A percentile compares a stretch with the other conserved stretches of the same genome.
Conservation (phyloP, 37 sponge, comb jelly and placozoan species). For the Dysidea cf. avara region DNA sequence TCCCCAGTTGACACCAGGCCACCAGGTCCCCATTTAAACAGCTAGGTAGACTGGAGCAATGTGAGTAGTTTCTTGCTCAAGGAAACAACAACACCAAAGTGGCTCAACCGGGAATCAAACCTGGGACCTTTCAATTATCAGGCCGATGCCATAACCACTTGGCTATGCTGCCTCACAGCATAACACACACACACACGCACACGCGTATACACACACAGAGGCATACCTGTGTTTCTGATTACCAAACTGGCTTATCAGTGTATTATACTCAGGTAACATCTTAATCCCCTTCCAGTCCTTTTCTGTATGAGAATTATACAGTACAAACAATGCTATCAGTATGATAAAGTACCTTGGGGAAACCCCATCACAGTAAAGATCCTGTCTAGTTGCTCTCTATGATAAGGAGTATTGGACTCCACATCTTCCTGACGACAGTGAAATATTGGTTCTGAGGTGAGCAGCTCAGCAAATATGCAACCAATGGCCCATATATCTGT, state of each 20-base stretch:
- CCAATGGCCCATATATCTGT: slow-evolving; percentile 99
- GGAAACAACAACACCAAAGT: too few relatives aligned
- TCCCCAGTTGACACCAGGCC: too few relatives aligned
- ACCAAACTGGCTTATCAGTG: slow-evolving; percentile 81
- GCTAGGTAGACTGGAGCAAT: too few relatives aligned
- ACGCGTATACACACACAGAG: background rate
- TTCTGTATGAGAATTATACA: slow-evolving; percentile 36
- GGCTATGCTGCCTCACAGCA: too few relatives aligned
- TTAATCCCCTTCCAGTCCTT: slow-evolving; percentile 96
- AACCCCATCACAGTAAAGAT: slow-evolving; percentile 95
- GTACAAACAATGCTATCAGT: background rate
- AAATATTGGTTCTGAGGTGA: slow-evolving; percentile 97
- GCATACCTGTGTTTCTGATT: slow-evolving; percentile 41
- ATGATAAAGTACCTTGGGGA: slow-evolving; percentile 56
- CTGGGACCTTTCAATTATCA: too few relatives aligned
- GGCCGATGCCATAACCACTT: too few relatives aligned
- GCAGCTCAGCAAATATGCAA: slow-evolving; percentile 96
- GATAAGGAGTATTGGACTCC: slow-evolving; percentile 95
- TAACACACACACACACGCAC: too few relatives aligned
- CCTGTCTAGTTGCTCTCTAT: slow-evolving; percentile 92
- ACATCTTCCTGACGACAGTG: slow-evolving; percentile 98
- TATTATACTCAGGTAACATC: slow-evolving; percentile 91
- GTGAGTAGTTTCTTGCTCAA: too few relatives aligned
- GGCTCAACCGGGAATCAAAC: too few relatives aligned
- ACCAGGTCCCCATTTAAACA: too few relatives aligned